phyloP scores from a whole-genome alignment of 2,888 invertebrate genomes.

The Ophioninae sp. region DNA sequence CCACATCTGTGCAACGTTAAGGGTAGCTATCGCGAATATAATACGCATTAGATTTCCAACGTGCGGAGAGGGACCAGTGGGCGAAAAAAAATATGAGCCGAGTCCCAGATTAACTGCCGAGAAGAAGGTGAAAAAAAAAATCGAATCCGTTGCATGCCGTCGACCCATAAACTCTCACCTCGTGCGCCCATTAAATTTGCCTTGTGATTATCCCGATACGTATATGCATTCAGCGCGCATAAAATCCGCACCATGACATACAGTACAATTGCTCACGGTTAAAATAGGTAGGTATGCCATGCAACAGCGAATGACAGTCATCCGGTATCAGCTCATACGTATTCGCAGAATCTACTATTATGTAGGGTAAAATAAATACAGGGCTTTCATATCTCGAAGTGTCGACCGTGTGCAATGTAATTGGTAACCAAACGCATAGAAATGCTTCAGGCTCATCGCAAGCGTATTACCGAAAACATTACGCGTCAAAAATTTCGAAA shows the following conservation, averaged over 20 bases:
- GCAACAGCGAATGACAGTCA: neutral
- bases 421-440: constrained; percentile 22
- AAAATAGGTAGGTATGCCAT: constrained; percentile 8
- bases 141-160: neutral
- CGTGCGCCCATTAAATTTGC: neutral
- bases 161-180: neutral
- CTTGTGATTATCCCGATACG: neutral
- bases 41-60: neutral
- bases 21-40: neutral
- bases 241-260: neutral
- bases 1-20: no score
- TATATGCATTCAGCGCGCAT: neutral
- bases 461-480: constrained; percentile 14
- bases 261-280: neutral
- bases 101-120: neutral
- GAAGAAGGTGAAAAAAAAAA: neutral
- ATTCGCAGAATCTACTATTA: neutral
- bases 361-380: constrained; percentile 14
- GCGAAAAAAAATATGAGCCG: neutral
- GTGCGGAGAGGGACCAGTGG: neutral
- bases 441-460: constrained; percentile 4
- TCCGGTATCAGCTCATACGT: neutral
- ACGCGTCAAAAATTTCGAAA: neutral
- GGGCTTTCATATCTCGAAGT: constrained; percentile 23
- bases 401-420: constrained; percentile 7